phyloP scores from a whole-genome alignment of 2,888 invertebrate species.

The Blastobasis lacticolella region DNA sequence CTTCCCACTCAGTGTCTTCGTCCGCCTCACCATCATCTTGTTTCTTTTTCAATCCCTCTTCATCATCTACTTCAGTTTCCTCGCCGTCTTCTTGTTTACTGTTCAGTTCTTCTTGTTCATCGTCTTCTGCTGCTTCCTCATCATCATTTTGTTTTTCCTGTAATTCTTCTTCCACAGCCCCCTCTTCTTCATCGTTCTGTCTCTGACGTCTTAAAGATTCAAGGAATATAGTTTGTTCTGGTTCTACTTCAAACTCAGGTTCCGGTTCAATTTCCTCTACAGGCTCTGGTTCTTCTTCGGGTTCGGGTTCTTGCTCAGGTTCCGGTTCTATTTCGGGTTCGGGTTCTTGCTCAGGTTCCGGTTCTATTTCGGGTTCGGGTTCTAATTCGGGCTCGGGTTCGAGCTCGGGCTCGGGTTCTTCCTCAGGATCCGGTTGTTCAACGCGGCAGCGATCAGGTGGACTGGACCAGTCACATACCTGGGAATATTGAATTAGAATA shows the following conservation, averaged over 20 bases:
- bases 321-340: constrained; percentile 35
- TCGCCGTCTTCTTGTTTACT: background rate
- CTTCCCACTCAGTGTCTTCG: too few relatives aligned
- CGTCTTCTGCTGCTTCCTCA: constrained; percentile 9
- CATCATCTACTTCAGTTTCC: constrained; percentile 18
- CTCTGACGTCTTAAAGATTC: constrained; percentile 7
- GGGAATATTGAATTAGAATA: constrained; percentile 8
- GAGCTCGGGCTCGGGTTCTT: constrained; percentile 44
- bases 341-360: constrained; percentile 42
- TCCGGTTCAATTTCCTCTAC: constrained; percentile 39
- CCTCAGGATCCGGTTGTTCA: constrained; percentile 23
- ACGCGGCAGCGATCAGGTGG: constrained; percentile 36
- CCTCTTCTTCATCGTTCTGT: constrained; percentile 10
- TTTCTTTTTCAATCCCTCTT: constrained; percentile 9
- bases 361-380: constrained; percentile 44
- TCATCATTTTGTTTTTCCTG: constrained; percentile 8
- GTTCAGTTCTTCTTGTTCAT: background rate
- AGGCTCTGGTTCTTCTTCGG: constrained; percentile 42
- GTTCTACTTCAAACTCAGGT: constrained; percentile 42
- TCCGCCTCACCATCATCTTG: background rate
- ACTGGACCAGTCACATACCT: constrained; percentile 54
- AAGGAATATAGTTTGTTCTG: constrained; percentile 30
- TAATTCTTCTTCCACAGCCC: constrained; percentile 8
- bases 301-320: constrained; percentile 34
- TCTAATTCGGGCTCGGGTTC: constrained; percentile 36